Evolutionary conservation across 1,140 invertebrate genomes (phyloP).

Genomic region (Papilio xuthus): DNA sequence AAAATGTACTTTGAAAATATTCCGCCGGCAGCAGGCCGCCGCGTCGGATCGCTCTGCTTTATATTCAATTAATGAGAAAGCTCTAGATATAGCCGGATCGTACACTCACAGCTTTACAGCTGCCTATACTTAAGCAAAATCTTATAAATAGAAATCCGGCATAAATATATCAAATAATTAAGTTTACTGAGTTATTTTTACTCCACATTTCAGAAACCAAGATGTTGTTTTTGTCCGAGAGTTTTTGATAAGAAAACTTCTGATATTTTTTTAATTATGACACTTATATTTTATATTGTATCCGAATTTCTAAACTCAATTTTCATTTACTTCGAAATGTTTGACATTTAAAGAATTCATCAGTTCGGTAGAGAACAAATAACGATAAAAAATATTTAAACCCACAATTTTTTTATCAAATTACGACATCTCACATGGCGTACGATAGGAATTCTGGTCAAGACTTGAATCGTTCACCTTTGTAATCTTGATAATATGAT

Average conservation of each 20-base stretch:
- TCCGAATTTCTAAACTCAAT: neutral
- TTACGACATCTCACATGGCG: too few relatives aligned
- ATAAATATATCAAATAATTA: neutral
- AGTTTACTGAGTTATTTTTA: too few relatives aligned
- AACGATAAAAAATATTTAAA: too few relatives aligned
- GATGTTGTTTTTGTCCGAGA: neutral
- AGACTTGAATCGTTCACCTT: too few relatives aligned
- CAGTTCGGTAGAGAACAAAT: too few relatives aligned
- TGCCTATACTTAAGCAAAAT: slow-evolving; percentile 46
- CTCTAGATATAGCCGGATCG: slow-evolving; percentile 63
- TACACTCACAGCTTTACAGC: slow-evolving; percentile 44
- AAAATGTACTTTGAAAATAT: slow-evolving; percentile 73
- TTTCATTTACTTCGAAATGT: neutral
- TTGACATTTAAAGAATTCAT: neutral
- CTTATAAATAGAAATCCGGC: slow-evolving; percentile 36
- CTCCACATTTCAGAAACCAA: neutral
- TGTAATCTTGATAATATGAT: too few relatives aligned
- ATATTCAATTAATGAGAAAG: slow-evolving; percentile 77
- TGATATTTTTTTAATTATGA: neutral
- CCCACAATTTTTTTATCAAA: too few relatives aligned
- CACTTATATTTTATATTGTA: neutral
- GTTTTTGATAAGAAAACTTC: neutral
- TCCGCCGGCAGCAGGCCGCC: slow-evolving; percentile 64
- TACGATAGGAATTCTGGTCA: too few relatives aligned
- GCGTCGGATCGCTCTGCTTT: slow-evolving; percentile 67